Evolutionary conservation across 2,113 vertebrate genomes (phyloP), one percentile per base, ranked within the genome.

Genomic region (Hystrix cristata): DNA sequence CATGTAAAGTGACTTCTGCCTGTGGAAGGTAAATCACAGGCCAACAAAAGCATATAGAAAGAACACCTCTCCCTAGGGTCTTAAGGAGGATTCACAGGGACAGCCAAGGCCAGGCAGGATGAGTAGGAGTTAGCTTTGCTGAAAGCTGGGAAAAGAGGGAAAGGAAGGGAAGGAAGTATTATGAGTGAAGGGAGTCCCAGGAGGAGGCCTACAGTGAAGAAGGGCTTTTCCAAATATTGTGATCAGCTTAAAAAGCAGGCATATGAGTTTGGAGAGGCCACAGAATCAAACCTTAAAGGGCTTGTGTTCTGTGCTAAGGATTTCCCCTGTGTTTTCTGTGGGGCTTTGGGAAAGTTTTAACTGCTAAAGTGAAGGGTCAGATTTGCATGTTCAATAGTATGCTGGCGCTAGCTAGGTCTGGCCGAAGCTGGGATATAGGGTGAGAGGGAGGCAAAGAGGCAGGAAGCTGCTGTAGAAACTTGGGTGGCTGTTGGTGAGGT

Each of bases 1-100:
- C 27, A 3, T 31, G 16, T 84, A 96, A 88, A 86, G 48, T 94
- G 82, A 78, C 46, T 96, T 81, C 78, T 95, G 34, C 71, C 31
- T 16, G 5, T 14, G 29, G 71, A 51, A 43, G 64, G 21, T 69
- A 82, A 83, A 86, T 74, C 67, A 78, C 19, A 29, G 67, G 72
- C 25, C n/a, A 64, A 19, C 55, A 25, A 91, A 91, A 88, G 55
- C 29, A 10, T 71, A 29, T 13, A 31, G 34, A 34, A 92, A 74
- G 84, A 64, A 31, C 53, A 12, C 34, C 0, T 62, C 43, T 71
- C 53, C 43, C 4, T 6, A 23, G 46, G 57, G 48, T 19, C 57
- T 81, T 62, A 29, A 46, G 25, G 53, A 62, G 65, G 65, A 67
- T 18, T 90, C 55, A 18, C 11, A 74, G n/a, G 82, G 78, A 91